Percentiles rank a stretch among this genome's conserved stretches.
phyloP scores from a whole-genome alignment of 2,888 invertebrate genomes.

The Watsonalla binaria region DNA sequence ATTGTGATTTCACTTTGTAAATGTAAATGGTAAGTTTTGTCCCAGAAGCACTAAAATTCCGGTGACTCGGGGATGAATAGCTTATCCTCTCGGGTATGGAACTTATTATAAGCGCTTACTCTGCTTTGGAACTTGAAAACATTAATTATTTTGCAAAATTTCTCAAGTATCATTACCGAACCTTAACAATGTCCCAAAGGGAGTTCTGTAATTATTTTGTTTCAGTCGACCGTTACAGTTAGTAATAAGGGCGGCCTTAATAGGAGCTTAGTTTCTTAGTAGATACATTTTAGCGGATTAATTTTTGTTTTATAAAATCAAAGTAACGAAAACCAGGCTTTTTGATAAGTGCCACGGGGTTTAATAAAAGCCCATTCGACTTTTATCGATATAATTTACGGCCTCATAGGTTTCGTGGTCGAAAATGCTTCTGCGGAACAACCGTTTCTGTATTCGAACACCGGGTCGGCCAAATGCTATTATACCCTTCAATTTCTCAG shows the following conservation, averaged over 20 bases:
- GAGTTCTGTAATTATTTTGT: neutral
- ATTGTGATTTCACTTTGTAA: neutral
- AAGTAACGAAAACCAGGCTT: too few relatives aligned
- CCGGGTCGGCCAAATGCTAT: too few relatives aligned
- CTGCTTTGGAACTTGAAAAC: neutral
- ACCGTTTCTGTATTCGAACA: too few relatives aligned
- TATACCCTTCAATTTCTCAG: too few relatives aligned
- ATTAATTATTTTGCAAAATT: neutral
- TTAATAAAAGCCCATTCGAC: too few relatives aligned
- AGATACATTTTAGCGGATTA: too few relatives aligned
- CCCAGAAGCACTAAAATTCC: neutral
- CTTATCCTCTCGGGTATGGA: neutral
- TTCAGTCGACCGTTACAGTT: neutral
- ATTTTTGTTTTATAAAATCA: too few relatives aligned
- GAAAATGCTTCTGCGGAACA: too few relatives aligned
- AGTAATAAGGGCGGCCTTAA: neutral
- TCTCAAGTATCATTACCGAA: neutral
- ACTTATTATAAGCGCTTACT: neutral
- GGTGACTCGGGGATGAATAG: neutral
- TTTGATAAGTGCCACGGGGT: too few relatives aligned
- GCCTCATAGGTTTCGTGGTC: too few relatives aligned
- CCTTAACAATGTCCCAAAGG: neutral
- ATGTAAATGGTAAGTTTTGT: neutral
- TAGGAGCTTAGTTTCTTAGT: too few relatives aligned
- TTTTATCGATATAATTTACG: too few relatives aligned